These are phyloP conservation scores for Chaitophorus viminalis DNA, from an alignment of 2,888 invertebrate species.

Conservation along the genomic window DNA sequence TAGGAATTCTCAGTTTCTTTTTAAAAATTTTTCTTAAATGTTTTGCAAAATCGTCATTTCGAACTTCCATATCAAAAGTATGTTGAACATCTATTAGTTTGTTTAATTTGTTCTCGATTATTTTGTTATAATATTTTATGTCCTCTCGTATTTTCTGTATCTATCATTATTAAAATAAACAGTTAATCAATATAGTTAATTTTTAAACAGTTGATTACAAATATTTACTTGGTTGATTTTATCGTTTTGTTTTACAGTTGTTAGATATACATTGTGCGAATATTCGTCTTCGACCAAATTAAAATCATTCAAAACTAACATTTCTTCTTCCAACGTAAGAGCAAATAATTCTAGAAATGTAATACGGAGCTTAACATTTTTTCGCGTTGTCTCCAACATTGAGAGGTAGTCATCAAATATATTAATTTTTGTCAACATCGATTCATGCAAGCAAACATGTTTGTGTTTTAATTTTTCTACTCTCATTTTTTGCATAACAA, in stretches of 20 bases:
- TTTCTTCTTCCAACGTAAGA: conserved; percentile 78
- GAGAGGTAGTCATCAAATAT: conserved; percentile 76
- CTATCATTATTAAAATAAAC: background rate
- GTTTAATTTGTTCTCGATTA: conserved; percentile 11
- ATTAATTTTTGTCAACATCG: conserved; percentile 68
- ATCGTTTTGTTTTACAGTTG: conserved; percentile 68
- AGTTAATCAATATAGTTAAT: background rate
- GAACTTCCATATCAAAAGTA: conserved; percentile 46
- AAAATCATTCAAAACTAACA: conserved; percentile 78
- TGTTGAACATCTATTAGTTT: conserved; percentile 41
- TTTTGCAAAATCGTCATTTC: conserved; percentile 80
- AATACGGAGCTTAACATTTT: conserved; percentile 72
- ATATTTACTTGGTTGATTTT: conserved; percentile 36
- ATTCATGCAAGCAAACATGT: conserved; percentile 35
- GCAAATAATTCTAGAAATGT: conserved; percentile 75
- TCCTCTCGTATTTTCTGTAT: conserved; percentile 8
- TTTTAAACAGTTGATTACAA: background rate
- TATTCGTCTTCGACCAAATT: conserved; percentile 77
- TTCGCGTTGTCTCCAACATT: conserved; percentile 71
- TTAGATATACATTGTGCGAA: conserved; percentile 72
- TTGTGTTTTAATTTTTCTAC: conserved; percentile 35
- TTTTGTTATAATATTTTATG: conserved; percentile 61
- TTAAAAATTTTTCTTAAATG: conserved; percentile 84
- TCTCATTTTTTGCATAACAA: background rate
- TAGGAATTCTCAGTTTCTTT: conserved; percentile 81